Conservation (phyloP, 2,888 invertebrate genomes). For the Hydroisotoma schaefferi region DNA sequence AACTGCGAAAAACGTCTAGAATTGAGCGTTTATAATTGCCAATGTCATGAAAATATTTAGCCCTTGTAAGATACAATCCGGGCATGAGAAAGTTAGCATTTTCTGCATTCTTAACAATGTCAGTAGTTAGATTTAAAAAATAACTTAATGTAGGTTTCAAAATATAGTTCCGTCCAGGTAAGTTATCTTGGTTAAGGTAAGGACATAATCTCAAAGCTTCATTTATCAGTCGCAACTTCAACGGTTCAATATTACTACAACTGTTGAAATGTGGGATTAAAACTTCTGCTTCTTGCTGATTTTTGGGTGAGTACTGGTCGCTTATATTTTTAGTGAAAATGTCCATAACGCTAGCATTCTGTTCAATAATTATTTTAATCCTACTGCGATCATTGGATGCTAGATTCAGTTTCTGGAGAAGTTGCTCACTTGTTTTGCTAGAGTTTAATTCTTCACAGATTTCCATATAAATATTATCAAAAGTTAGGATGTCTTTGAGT, state of each 20-base stretch:
- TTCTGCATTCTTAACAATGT: not conserved
- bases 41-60: conserved; percentile 13
- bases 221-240: not conserved
- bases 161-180: too few species aligned
- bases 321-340: not conserved
- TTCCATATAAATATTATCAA: conserved; percentile 34
- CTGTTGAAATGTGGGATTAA: not conserved
- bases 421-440: not conserved
- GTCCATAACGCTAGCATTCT: conserved; percentile 2
- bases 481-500: not conserved
- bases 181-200: not conserved
- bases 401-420: not conserved
- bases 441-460: conserved; percentile 19
- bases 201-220: conserved; percentile 2
- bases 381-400: conserved; percentile 24
- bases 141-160: not conserved
- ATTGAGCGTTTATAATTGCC: conserved; percentile 9
- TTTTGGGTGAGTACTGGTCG: not conserved
- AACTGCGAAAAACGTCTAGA: conserved; percentile 21
- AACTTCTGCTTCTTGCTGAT: not conserved
- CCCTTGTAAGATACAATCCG: conserved; percentile 18
- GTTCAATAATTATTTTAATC: conserved; percentile 20
- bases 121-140: not conserved
- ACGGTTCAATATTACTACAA: not conserved
- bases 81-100: not conserved